Conservation (phyloP, 2,113 vertebrate genomes). For the Corythoichthys haematopterus region DNA sequence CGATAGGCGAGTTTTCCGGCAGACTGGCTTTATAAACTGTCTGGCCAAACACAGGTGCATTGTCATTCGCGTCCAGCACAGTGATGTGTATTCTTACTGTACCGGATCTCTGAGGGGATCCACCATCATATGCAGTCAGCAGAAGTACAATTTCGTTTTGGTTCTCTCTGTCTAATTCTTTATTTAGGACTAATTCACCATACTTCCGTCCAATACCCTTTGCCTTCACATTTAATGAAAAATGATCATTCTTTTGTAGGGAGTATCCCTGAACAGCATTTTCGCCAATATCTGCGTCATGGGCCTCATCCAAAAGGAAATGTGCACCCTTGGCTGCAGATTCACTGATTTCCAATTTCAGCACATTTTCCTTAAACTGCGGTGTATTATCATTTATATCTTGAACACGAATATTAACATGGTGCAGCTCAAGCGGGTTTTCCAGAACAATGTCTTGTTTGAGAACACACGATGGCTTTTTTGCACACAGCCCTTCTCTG, state of each 20-base stretch:
- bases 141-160: constrained; percentile 11
- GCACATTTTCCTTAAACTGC: background rate
- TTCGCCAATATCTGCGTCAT: constrained; percentile 68
- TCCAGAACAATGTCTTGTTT: constrained; percentile 69
- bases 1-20: background rate
- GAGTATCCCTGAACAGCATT: constrained; percentile 69
- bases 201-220: constrained; percentile 52
- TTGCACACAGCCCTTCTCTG: constrained; percentile 65
- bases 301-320: constrained; percentile 64
- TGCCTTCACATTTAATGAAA: constrained; percentile 7
- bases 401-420: background rate
- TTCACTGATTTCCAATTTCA: constrained; percentile 63
- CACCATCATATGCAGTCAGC: constrained; percentile 57
- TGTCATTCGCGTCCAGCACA: background rate
- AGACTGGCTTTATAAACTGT: background rate
- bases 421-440: constrained; percentile 65
- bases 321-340: constrained; percentile 49
- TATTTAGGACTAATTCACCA: constrained; percentile 48
- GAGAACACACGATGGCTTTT: constrained; percentile 57
- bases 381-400: background rate
- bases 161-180: constrained; percentile 49
- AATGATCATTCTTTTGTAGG: constrained; percentile 56
- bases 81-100: background rate
- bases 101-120: constrained; percentile 41
- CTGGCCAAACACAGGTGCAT: background rate